phyloP scores from a whole-genome alignment of 2,113 vertebrate genomes.

The Aphelocoma coerulescens region DNA sequence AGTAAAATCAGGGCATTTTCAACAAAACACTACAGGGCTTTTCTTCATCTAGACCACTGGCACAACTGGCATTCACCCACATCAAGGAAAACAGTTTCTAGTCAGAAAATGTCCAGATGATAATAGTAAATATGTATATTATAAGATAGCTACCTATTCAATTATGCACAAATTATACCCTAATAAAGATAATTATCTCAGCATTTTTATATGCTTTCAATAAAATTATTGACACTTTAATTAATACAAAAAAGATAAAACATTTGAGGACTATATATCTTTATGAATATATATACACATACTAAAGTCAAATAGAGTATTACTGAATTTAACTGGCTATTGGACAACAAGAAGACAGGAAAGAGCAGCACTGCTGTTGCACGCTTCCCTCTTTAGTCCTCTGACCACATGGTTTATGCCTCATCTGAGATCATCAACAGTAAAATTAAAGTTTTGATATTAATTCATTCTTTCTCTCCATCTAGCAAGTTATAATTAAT shows the following conservation, averaged over 20 bases:
- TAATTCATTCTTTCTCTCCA: neutral
- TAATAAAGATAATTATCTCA: neutral
- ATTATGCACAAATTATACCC: neutral
- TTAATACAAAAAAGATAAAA: neutral
- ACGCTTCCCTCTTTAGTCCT: neutral
- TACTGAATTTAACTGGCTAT: neutral
- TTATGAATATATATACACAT: neutral
- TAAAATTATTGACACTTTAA: neutral
- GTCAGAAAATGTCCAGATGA: neutral
- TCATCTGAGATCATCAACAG: conserved; percentile 16
- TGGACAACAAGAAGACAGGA: neutral
- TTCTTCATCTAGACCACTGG: neutral
- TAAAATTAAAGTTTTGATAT: conserved; percentile 19
- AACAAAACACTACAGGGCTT: neutral
- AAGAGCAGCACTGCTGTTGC: neutral
- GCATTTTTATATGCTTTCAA: neutral
- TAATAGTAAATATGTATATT: neutral
- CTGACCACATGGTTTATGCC: neutral
- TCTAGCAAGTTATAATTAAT: neutral
- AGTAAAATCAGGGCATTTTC: neutral
- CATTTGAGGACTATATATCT: neutral
- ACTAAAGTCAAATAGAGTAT: neutral
- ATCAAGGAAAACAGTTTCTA: neutral
- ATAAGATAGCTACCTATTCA: neutral
- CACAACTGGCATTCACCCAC: neutral